Evolutionary conservation across 2,888 invertebrate genomes (phyloP), one percentile per base, ranked within the genome.

Genomic region (Neria commutata): DNA sequence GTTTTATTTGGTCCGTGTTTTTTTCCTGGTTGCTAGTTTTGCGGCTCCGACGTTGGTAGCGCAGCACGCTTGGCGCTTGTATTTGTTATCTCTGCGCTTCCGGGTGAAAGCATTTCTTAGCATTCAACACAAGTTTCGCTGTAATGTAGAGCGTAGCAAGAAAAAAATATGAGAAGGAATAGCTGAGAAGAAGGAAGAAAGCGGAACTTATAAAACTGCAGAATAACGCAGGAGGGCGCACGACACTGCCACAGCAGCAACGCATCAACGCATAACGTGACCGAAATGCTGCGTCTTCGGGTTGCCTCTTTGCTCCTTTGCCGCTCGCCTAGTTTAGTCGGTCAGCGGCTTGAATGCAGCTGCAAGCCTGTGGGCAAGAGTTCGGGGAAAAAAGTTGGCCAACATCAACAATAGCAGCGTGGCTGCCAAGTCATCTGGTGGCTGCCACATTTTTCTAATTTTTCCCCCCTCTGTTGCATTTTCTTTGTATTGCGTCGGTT

Each of bases 61-160:
- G n/a, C n/a, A n/a, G n/a, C n/a, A n/a, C n/a, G n/a, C n/a, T n/a
- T n/a, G n/a, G 58, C 57, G 59, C 56, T 60, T 52, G 61, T 59
- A 67, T 65, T 42, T 73, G 74, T 77, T 76, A 70, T 75, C 75
- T 74, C 58, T 68, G 61, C 65, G 73, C 75, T 75, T 75, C 75
- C 75, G 76, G 75, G 73, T 75, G 75, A 75, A 72, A 72, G 73
- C 72, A 67, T 75, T 75, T 74, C 71, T 69, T 67, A 68, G 65
- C 60, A 54, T 63, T 63, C 54, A 60, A 58, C 58, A 59, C 54
- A 54, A 62, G 59, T 62, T 58, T 55, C 54, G 52, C 56, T 62
- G 29, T 54, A 54, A 51, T 56, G 58, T 54, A 50, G 21, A 42
- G 50, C n/a, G 45, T 49, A 56, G 5, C 54, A 54, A 54, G 40